phyloP scores from a whole-genome alignment of 2,888 invertebrate species.

The Ornithoptera priamus region DNA sequence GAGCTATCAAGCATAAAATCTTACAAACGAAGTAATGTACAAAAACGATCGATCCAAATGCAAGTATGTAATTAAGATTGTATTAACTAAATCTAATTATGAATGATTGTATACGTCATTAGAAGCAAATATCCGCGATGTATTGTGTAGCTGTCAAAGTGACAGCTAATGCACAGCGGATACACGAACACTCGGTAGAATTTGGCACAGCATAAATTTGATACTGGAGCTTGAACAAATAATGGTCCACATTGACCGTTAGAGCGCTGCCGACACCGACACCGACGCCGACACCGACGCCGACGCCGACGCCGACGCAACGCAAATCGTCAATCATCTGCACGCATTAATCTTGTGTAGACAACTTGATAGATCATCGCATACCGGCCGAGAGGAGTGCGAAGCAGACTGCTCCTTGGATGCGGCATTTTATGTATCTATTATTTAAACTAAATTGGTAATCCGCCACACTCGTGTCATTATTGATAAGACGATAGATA shows the following conservation, averaged over 20 bases:
- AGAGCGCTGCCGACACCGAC: constrained; percentile 40
- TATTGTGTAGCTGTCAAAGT: constrained; percentile 7
- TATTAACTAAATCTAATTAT: too few relatives aligned
- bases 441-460: too few relatives aligned
- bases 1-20: too few relatives aligned
- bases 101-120: too few relatives aligned
- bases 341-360: constrained; percentile 79
- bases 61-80: too few relatives aligned
- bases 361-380: constrained; percentile 80
- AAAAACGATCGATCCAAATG: too few relatives aligned
- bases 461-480: too few relatives aligned
- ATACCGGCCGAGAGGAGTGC: constrained; percentile 39
- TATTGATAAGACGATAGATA: too few relatives aligned
- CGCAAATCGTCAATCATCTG: constrained; percentile 78
- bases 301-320: constrained; percentile 32
- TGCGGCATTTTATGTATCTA: constrained; percentile 37
- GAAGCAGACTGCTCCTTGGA: constrained; percentile 37
- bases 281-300: too few relatives aligned
- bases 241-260: constrained; percentile 64
- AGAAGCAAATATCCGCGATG: constrained; percentile 1
- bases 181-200: constrained; percentile 12
- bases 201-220: constrained; percentile 19
- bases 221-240: constrained; percentile 43
- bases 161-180: constrained; percentile 2
- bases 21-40: too few relatives aligned